phyloP scores from a whole-genome alignment of 2,888 invertebrate genomes.

The Drosophila yooni region DNA sequence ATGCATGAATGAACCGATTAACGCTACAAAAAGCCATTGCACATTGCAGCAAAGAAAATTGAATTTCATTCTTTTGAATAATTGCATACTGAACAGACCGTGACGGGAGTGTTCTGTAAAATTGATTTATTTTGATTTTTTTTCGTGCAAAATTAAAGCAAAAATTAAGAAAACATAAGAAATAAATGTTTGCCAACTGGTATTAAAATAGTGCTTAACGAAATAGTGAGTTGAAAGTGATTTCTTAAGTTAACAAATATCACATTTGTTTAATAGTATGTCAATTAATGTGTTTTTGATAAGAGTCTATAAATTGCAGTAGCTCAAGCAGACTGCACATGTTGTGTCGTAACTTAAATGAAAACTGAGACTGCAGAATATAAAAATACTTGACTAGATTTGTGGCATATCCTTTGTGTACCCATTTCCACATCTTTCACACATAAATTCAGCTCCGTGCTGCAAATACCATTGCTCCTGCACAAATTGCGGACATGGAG shows the following conservation, averaged over 20 bases:
- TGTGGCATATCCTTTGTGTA: background rate
- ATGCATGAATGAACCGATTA: slow-evolving; percentile 30
- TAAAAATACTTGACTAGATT: background rate
- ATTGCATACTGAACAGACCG: slow-evolving; percentile 38
- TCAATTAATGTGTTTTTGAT: background rate
- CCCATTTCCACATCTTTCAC: background rate
- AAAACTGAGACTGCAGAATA: background rate
- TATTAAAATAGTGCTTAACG: background rate
- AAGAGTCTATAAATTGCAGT: background rate
- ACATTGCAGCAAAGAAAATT: slow-evolving; percentile 38
- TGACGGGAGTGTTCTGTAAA: background rate
- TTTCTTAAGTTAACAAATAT: background rate
- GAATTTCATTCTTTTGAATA: slow-evolving; percentile 37
- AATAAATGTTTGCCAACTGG: background rate
- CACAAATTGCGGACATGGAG: too few relatives aligned
- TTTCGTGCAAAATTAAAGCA: background rate
- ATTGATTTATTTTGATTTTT: background rate
- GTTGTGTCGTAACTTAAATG: background rate
- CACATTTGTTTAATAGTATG: background rate
- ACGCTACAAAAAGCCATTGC: background rate
- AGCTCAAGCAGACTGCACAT: background rate
- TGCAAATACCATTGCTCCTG: background rate
- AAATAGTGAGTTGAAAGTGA: background rate
- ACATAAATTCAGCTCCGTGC: slow-evolving; percentile 5
- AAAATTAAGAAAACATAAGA: background rate